Conservation (phyloP, 2,888 invertebrate genomes). For the Drosophila quasianomalipes region DNA sequence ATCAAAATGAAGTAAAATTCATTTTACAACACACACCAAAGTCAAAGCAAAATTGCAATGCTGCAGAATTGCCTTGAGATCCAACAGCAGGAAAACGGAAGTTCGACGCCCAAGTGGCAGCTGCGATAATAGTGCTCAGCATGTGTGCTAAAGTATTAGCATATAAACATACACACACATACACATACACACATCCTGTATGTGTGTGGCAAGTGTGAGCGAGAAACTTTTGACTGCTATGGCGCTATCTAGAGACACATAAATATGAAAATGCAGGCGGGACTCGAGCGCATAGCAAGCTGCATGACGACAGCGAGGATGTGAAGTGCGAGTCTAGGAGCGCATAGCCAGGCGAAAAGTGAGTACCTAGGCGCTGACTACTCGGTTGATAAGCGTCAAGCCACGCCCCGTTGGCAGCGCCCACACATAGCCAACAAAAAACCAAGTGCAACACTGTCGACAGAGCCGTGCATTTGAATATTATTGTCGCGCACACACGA, state of each 20-base stretch:
- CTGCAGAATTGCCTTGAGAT: conserved; percentile 66
- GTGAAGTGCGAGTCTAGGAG: conserved; percentile 3
- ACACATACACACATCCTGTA: conserved; percentile 2
- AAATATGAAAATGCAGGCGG: conserved; percentile 79
- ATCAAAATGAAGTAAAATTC: conserved; percentile 80
- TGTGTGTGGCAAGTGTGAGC: conserved; percentile 55
- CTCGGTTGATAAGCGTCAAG: conserved; percentile 61
- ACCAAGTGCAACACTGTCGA: conserved; percentile 37
- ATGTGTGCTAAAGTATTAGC: conserved; percentile 79
- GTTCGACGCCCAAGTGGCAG: conserved; percentile 81
- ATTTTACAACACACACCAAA: conserved; percentile 65
- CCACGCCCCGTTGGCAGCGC: conserved; percentile 55
- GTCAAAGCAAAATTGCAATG: conserved; percentile 70
- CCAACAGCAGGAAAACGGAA: conserved; percentile 65
- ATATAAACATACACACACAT: conserved; percentile 64
- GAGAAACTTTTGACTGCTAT: conserved; percentile 74
- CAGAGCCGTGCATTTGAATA: conserved; percentile 69
- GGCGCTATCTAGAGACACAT: conserved; percentile 77
- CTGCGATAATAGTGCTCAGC: conserved; percentile 77
- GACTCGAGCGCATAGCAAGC: conserved; percentile 52
- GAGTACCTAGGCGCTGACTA: conserved; percentile 61
- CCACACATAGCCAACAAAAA: conserved; percentile 9
- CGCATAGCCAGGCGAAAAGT: conserved; percentile 31
- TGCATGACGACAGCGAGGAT: conserved; percentile 38
- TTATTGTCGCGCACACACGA: conserved; percentile 69